A percentile compares a stretch with the other conserved stretches of the same genome.
Evolutionary conservation across 2,888 invertebrate genomes (phyloP).

Genomic region (Trissoscelio sp.): DNA sequence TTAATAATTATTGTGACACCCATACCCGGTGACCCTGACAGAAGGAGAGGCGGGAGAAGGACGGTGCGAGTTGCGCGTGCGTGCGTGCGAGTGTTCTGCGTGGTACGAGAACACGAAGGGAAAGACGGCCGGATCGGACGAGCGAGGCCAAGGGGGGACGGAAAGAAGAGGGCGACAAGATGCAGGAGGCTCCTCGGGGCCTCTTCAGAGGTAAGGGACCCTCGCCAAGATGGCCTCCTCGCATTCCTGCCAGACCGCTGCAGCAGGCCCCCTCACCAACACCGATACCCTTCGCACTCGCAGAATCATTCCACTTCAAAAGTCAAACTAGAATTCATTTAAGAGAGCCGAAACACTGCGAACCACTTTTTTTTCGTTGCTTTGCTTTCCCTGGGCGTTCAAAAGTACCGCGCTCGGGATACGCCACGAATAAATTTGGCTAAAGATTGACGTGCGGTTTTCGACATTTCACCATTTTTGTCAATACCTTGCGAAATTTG

Average conservation of each 20-base stretch:
- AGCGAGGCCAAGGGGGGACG: slow-evolving; percentile 51
- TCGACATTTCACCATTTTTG: slow-evolving; percentile 55
- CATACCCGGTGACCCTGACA: slow-evolving; percentile 70
- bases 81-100: slow-evolving; percentile 60
- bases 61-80: slow-evolving; percentile 53
- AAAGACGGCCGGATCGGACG: slow-evolving; percentile 53
- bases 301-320: slow-evolving; percentile 66
- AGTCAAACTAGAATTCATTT: slow-evolving; percentile 68
- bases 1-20: slow-evolving; percentile 80
- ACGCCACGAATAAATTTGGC: slow-evolving; percentile 59
- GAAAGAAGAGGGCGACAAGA: slow-evolving; percentile 68
- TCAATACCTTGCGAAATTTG: not conserved
- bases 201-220: slow-evolving; percentile 75
- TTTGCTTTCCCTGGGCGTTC: slow-evolving; percentile 26
- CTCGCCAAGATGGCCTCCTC: slow-evolving; percentile 81
- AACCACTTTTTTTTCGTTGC: slow-evolving; percentile 42
- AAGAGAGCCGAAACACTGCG: slow-evolving; percentile 44
- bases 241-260: slow-evolving; percentile 77
- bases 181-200: slow-evolving; percentile 74
- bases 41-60: slow-evolving; percentile 40
- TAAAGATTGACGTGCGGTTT: slow-evolving; percentile 59
- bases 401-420: slow-evolving; percentile 55
- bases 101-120: slow-evolving; percentile 52
- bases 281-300: slow-evolving; percentile 63
- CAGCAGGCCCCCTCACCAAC: slow-evolving; percentile 63